Evolutionary conservation across 1,140 invertebrate genomes (phyloP), one percentile per base, ranked within the genome.

Genomic region (Musca vetustissima): DNA sequence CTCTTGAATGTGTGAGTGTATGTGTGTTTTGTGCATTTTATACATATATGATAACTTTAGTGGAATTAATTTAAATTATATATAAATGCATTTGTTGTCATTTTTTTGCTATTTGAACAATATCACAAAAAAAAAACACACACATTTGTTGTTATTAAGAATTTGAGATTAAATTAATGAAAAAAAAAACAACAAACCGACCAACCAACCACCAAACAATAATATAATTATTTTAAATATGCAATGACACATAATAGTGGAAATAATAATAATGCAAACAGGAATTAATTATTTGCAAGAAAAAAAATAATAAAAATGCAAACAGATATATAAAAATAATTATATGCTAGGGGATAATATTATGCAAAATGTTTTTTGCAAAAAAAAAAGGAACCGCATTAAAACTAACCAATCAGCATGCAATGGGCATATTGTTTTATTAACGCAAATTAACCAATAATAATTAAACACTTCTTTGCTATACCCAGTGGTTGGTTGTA

Each of bases 171-270:
- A 61, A 61, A 36, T 61, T 61, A 61, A 61, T 61, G 57, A 61
- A 61, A 61, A 61, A 61, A n/a, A n/a, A n/a, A n/a, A n/a, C n/a
- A n/a, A n/a, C n/a, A n/a, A n/a, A n/a, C n/a, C n/a, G n/a, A n/a
- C n/a, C n/a, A n/a, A n/a, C n/a, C n/a, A n/a, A n/a, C n/a, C 57
- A 28, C 19, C 57, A 28, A 61, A 43, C 36, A 43, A 61, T 61
- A 61, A 61, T 61, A 61, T 61, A 61, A 61, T 61, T 61, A 61
- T 61, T 61, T 61, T 61, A 61, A 61, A 61, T 61, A 61, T 61
- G 57, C 57, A 61, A 19, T 61, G 57, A 61, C 57, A 61, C 19
- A 61, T 61, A 61, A 61, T 61, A 61, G 36, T 61, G n/a, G n/a
- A n/a, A n/a, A n/a, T n/a, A 43, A 43, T 43, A 43, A 43, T 43